These are phyloP conservation scores for Lithobates pipiens DNA, from an alignment of 2,797 vertebrate species.

Conservation along the genomic window DNA sequence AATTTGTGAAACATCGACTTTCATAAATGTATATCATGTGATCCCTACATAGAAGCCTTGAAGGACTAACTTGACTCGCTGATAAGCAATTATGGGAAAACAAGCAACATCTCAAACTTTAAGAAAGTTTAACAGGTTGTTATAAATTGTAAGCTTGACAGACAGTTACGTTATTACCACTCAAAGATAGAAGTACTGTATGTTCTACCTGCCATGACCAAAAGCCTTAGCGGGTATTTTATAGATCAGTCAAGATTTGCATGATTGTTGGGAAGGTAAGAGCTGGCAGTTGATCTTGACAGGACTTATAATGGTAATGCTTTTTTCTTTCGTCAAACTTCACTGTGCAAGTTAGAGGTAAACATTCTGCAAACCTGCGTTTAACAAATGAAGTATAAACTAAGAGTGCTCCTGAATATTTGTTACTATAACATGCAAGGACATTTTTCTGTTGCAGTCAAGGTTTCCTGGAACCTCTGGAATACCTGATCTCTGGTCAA, in stretches of 20 bases:
- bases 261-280: neutral
- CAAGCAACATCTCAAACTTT: neutral
- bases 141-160: neutral
- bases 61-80: neutral
- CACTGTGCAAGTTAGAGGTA: no score
- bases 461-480: no score
- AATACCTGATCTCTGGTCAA: no score
- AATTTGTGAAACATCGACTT: neutral
- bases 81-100: slow-evolving; percentile 29
- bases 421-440: no score
- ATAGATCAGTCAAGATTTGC: neutral
- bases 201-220: neutral
- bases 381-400: no score
- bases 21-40: neutral
- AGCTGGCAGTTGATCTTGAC: no score
- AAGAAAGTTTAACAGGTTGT: neutral
- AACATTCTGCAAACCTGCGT: no score
- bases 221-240: neutral
- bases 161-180: slow-evolving; percentile 13
- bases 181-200: neutral
- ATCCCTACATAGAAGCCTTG: neutral
- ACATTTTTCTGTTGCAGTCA: no score
- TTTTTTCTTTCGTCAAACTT: no score
- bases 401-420: no score
- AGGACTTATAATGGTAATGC: no score